Conservation (phyloP, 2,797 vertebrate genomes). For the Cirrhinus molitorella region DNA sequence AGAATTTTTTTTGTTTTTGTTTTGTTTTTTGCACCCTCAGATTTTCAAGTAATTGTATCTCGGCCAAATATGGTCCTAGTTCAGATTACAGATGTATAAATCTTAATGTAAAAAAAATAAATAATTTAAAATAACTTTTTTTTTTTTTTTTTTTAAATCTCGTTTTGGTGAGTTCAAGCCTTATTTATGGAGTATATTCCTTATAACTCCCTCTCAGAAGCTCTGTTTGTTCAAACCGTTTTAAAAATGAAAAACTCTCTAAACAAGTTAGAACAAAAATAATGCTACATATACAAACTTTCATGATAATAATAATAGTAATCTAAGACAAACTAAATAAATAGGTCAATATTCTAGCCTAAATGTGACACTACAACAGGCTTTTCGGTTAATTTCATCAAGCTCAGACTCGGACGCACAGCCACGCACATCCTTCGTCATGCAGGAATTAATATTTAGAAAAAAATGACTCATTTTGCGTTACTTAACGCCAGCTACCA, state of each 20-base stretch:
- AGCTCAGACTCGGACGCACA: neutral
- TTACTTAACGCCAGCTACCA: conserved; percentile 45
- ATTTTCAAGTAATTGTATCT: no score
- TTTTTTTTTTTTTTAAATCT: neutral
- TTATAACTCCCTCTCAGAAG: neutral
- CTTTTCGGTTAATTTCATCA: conserved; percentile 15
- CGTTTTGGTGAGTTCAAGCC: neutral
- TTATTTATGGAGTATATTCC: neutral
- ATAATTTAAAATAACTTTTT: neutral
- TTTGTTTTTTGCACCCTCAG: no score
- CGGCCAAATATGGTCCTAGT: no score
- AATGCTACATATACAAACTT: neutral
- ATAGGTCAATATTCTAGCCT: neutral
- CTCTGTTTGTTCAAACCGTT: neutral
- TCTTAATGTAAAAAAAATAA: neutral
- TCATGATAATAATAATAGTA: neutral
- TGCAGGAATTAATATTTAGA: neutral
- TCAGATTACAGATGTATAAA: no score
- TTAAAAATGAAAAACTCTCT: neutral
- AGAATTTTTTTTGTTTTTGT: no score
- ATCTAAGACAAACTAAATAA: neutral
- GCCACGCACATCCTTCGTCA: neutral
- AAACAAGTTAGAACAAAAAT: neutral
- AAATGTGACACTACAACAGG: neutral
- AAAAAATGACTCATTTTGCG: conserved; percentile 1